Evolutionary conservation across 92 coral and sea anemone species (phyloP).

Genomic region (Montipora capitata): DNA sequence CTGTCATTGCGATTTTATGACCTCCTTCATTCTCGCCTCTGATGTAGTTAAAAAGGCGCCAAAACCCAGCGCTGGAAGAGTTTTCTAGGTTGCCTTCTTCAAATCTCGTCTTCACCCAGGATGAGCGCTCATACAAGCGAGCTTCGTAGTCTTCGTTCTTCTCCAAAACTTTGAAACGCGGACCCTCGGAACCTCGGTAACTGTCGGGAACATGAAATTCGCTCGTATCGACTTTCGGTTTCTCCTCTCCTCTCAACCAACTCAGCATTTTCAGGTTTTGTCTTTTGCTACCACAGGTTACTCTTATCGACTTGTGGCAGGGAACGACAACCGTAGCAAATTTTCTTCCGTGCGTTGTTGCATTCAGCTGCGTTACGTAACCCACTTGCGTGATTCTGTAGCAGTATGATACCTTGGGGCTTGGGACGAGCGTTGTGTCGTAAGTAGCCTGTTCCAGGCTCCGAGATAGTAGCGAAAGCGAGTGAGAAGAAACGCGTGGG

Average conservation of each 20-base stretch:
- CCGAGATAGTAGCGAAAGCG: no score
- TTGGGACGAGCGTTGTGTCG: neutral
- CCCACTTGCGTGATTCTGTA: neutral
- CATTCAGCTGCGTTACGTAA: neutral
- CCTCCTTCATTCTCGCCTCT: conserved; percentile 80
- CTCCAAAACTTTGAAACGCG: conserved; percentile 74
- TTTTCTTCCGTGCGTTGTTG: neutral
- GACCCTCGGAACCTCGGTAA: conserved; percentile 78
- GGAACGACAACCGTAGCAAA: neutral
- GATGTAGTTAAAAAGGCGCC: conserved; percentile 78
- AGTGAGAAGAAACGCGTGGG: no score
- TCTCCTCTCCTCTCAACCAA: conserved; percentile 79
- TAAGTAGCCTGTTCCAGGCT: no score
- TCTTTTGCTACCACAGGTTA: neutral
- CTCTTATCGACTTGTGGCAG: neutral
- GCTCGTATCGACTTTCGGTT: conserved; percentile 69
- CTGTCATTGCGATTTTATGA: conserved; percentile 72
- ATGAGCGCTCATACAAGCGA: conserved; percentile 65
- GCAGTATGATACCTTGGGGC: neutral
- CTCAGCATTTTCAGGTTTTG: conserved; percentile 46
- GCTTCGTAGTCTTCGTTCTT: conserved; percentile 68
- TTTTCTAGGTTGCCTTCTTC: conserved; percentile 67
- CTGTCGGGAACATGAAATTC: conserved; percentile 79
- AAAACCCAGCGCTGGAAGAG: conserved; percentile 60
- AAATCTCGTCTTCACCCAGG: conserved; percentile 65